phyloP scores from a whole-genome alignment of 2,888 invertebrate genomes.

The Cephonodes hylas region DNA sequence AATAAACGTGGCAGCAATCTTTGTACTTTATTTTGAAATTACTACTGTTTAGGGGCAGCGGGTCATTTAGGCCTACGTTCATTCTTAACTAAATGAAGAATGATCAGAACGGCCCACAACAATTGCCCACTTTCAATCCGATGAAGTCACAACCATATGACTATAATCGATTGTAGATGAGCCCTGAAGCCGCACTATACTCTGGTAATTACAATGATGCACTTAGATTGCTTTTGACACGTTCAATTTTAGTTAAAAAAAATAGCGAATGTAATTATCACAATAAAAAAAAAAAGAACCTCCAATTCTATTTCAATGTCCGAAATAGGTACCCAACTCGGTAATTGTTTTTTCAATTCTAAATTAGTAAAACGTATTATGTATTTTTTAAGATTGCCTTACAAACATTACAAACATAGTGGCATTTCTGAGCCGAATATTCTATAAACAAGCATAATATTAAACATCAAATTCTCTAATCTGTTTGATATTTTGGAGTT shows the following conservation, averaged over 20 bases:
- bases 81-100: slow-evolving; percentile 1
- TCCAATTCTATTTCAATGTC: too few relatives aligned
- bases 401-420: too few relatives aligned
- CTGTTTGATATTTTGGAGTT: too few relatives aligned
- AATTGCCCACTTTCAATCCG: slow-evolving; percentile 1
- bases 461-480: too few relatives aligned
- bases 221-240: neutral
- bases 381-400: too few relatives aligned
- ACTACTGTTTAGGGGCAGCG: neutral
- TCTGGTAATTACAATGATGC: neutral
- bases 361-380: too few relatives aligned
- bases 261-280: neutral
- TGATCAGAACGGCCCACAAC: neutral
- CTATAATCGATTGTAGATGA: neutral
- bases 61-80: neutral
- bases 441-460: too few relatives aligned
- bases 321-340: too few relatives aligned
- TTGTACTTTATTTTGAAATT: neutral
- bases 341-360: too few relatives aligned
- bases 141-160: neutral
- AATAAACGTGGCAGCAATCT: neutral
- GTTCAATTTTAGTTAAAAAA: neutral
- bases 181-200: slow-evolving; percentile 2
- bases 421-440: too few relatives aligned
- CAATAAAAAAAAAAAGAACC: too few relatives aligned